A percentile compares a stretch with the other conserved stretches of the same genome.
These are phyloP conservation scores for Tupaia tana DNA, from an alignment of 2,113 vertebrate species.

Conservation along the genomic window DNA sequence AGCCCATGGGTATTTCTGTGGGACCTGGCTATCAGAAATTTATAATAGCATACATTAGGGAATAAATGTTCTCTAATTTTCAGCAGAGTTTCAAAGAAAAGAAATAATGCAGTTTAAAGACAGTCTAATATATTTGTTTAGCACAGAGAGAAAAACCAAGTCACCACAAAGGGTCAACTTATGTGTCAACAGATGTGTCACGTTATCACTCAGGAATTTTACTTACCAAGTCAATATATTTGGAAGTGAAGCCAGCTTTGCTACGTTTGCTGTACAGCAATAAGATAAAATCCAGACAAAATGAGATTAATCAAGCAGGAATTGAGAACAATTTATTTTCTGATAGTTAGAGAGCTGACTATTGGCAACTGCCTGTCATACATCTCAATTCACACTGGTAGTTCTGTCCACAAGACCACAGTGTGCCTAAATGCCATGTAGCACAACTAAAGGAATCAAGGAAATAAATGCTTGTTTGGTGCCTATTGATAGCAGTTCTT, in stretches of 20 bases:
- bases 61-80: conserved; percentile 3
- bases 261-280: neutral
- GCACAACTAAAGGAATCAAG: neutral
- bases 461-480: neutral
- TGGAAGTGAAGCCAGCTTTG: neutral
- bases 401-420: neutral
- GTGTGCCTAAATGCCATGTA: neutral
- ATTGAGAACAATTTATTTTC: neutral
- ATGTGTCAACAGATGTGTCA: neutral
- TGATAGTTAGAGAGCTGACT: neutral
- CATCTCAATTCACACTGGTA: neutral
- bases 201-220: neutral
- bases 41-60: neutral
- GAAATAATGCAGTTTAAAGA: neutral
- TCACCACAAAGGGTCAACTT: neutral
- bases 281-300: neutral
- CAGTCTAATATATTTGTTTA: neutral
- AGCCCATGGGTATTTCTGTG: neutral
- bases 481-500: neutral
- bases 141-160: neutral
- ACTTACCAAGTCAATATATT: neutral
- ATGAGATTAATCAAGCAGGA: neutral
- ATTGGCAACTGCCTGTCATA: neutral
- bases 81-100: neutral
- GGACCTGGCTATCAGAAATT: neutral